These are phyloP conservation scores for Heliconius cydno DNA, from an alignment of 2,888 invertebrate genomes.

Conservation along the genomic window DNA sequence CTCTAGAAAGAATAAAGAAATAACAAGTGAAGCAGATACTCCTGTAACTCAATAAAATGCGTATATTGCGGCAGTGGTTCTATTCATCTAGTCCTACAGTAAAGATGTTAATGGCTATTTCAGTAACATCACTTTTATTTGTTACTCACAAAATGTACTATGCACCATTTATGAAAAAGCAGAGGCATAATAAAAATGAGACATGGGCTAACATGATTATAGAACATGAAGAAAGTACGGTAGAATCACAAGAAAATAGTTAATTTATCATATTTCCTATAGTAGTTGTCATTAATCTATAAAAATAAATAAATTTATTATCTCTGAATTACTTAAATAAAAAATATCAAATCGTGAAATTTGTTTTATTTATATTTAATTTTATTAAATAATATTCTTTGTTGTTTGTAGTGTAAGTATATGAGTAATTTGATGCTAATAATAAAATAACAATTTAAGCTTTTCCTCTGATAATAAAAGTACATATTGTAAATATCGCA, in stretches of 20 bases:
- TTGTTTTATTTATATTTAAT: conserved; percentile 9
- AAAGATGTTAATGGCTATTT: conserved; percentile 70
- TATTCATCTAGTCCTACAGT: conserved; percentile 62
- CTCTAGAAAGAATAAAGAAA: conserved; percentile 53
- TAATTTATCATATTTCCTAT: neutral
- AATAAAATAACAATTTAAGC: neutral
- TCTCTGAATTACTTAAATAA: neutral
- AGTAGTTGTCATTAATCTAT: neutral
- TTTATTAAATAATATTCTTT: neutral
- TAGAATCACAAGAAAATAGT: conserved; percentile 39
- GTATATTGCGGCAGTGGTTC: conserved; percentile 55
- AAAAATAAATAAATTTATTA: neutral
- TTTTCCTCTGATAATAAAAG: too few species aligned
- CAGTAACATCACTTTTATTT: conserved; percentile 63
- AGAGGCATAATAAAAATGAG: conserved; percentile 63
- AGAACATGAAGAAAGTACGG: conserved; percentile 65
- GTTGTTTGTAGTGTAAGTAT: neutral
- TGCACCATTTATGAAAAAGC: conserved; percentile 59
- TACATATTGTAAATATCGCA: too few species aligned
- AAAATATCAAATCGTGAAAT: neutral
- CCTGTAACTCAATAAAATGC: conserved; percentile 57
- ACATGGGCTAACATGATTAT: conserved; percentile 70
- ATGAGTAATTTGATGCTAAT: neutral
- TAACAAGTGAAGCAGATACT: conserved; percentile 41
- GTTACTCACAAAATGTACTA: conserved; percentile 60